Evolutionary conservation across 1,140 invertebrate species (phyloP), one percentile per base, ranked within the genome.

Genomic region (Ceratosolen solmsi): DNA sequence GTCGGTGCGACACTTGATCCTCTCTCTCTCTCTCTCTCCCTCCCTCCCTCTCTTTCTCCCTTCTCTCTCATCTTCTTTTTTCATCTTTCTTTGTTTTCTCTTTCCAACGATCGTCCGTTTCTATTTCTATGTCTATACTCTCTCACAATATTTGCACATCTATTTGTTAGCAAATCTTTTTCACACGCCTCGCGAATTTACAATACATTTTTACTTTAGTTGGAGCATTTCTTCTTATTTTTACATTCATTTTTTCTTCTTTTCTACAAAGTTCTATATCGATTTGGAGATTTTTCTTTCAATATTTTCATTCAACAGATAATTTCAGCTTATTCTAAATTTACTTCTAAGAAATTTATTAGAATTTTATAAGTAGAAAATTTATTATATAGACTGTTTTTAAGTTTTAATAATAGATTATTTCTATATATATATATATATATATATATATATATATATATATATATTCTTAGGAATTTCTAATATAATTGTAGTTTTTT

Each of bases 1-100:
- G 25, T 68, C 41, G 38, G 38, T 38, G 25, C 74, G 74, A 77
- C 38, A 77, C n/a, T 75, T 75, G 51, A 60, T 38, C 54, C 54
- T 9, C 58, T 22, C 27, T 30, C 25, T 4, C 51, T 25, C 15
- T 20, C 15, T 20, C 30, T 27, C 36, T 58, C n/a, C 22, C 33
- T 58, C 27, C n/a, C 33, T n/a, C 4, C 17, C 33, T 22, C 54
- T 38, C 7, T 36, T 33, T 75, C 15, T 2, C 4, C 11, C 22
- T 73, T 17, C 20, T 73, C 51, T 46, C n/a, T 73, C 20, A 27
- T 49, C 3, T 17, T 49, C 25, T 2, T 27, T 13, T 65, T n/a
- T 8, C 8, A 13, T 13, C 25, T 49, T 15, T 15, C 22, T 36
- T 22, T n/a, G 41, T 27, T 71, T 71, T 51, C 38, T 25, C 25